phyloP scores from a whole-genome alignment of 1,140 invertebrate species.

The Lucilia sericata region DNA sequence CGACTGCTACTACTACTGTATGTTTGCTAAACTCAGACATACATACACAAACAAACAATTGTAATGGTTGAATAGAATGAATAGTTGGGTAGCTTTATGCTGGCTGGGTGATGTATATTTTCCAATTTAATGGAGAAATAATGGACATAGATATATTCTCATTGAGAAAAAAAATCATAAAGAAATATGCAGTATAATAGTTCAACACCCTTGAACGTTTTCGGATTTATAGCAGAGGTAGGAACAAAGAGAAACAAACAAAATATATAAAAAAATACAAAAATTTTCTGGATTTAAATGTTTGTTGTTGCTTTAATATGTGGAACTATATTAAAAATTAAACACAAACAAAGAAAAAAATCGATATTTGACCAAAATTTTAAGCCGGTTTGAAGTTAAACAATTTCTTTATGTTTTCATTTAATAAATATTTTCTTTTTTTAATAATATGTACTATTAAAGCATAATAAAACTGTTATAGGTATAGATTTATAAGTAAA shows the following conservation, averaged over 20 bases:
- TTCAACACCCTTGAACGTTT: constrained; percentile 20
- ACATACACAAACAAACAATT: neutral
- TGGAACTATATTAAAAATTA: too few relatives aligned
- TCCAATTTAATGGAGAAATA: constrained; percentile 8
- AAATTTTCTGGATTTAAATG: too few relatives aligned
- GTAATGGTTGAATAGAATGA: neutral
- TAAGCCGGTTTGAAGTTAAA: too few relatives aligned
- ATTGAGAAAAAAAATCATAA: neutral
- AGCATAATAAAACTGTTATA: too few relatives aligned
- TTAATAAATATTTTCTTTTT: neutral
- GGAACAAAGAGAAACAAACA: neutral
- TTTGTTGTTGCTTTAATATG: too few relatives aligned
- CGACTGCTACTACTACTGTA: neutral
- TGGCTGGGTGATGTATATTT: neutral
- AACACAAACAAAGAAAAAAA: too few relatives aligned
- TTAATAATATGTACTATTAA: neutral
- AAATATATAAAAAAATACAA: too few relatives aligned
- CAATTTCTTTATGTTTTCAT: neutral
- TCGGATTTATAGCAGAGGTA: neutral
- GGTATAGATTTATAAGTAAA: neutral
- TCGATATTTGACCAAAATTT: too few relatives aligned
- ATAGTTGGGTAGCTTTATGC: neutral
- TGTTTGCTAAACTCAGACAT: too few relatives aligned
- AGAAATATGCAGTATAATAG: neutral
- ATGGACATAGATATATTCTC: constrained; percentile 21